Percentiles rank a stretch among this genome's conserved stretches.
Conservation (phyloP, 53 echinoderm and acorn worm species). For the Mesocentrotus franciscanus region DNA sequence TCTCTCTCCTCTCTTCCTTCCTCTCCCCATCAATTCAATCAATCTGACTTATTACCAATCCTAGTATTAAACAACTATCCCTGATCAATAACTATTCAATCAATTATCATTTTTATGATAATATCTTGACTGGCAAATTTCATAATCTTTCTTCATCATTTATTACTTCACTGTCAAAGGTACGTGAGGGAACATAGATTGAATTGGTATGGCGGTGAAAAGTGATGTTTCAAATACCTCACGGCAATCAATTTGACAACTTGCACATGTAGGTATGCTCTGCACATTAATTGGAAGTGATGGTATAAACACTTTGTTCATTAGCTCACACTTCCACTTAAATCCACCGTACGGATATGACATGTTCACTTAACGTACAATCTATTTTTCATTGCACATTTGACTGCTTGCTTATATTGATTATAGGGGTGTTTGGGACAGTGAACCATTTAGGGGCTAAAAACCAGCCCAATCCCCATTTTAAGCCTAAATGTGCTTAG, state of each 20-base stretch:
- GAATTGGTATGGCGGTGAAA: not conserved
- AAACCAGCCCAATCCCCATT: not conserved
- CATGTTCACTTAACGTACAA: not conserved
- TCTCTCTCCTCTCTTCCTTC: no score
- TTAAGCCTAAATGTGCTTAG: not conserved
- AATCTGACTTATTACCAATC: not conserved
- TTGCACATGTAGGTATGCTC: not conserved
- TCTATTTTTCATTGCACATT: not conserved
- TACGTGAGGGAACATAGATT: not conserved
- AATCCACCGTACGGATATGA: not conserved
- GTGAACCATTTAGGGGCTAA: not conserved
- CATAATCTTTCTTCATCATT: not conserved
- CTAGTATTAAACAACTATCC: not conserved
- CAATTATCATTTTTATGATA: not conserved
- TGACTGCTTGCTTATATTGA: not conserved
- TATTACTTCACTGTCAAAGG: not conserved
- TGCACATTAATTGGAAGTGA: not conserved
- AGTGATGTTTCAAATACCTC: not conserved
- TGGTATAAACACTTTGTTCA: not conserved
- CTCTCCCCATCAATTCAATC: no score
- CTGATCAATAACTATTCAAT: not conserved
- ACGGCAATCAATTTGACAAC: not conserved
- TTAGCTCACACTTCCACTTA: not conserved
- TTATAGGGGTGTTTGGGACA: not conserved
- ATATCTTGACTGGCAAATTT: not conserved